Conservation (phyloP, 2,888 invertebrate genomes). For the Cistogaster globosa region DNA sequence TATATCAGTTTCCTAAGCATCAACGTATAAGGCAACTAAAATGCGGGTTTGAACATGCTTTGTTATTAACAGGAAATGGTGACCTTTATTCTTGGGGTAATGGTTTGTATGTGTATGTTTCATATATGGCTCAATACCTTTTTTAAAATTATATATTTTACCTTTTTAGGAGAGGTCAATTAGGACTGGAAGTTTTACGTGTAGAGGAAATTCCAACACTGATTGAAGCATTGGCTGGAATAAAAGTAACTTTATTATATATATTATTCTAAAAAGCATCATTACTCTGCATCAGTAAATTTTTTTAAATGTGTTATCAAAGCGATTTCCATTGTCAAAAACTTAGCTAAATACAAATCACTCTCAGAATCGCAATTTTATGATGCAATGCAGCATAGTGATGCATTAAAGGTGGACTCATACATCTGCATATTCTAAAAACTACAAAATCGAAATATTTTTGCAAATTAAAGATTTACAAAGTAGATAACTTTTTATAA, state of each 20-base stretch:
- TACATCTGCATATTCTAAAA: no score
- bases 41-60: conserved; percentile 92
- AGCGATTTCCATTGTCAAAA: no score
- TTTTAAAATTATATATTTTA: not conserved
- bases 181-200: conserved; percentile 89
- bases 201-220: conserved; percentile 86
- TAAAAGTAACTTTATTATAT: conserved; percentile 83
- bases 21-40: conserved; percentile 86
- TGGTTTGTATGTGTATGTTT: conserved; percentile 87
- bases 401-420: no score
- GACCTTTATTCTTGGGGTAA: conserved; percentile 92
- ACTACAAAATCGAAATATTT: no score
- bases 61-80: conserved; percentile 88
- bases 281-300: no score
- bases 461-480: no score
- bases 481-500: no score
- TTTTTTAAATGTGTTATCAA: no score
- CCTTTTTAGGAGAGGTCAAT: conserved; percentile 90
- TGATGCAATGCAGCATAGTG: no score
- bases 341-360: no score
- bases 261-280: not conserved
- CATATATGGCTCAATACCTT: not conserved
- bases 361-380: no score
- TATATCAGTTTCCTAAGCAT: conserved; percentile 84
- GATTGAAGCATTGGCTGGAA: conserved; percentile 89